Evolutionary conservation across 1,140 invertebrate species (phyloP), one percentile per base, ranked within the genome.

Genomic region (Acromyrmex heyeri): DNA sequence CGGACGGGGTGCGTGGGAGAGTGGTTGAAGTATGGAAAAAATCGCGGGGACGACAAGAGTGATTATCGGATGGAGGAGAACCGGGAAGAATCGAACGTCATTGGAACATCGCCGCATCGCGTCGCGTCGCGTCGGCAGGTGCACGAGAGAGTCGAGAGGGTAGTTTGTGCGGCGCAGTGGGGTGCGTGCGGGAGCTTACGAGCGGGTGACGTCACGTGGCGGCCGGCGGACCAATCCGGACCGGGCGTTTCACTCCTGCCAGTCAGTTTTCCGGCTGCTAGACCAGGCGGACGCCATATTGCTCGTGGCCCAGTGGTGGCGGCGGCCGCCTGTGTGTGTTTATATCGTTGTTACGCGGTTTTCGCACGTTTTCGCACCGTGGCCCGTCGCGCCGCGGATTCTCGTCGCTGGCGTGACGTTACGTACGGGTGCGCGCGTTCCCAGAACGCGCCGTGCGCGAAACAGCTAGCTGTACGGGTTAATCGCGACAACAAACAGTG

Each of bases 201-300:
- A 30, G 30, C 30, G 30, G 6, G 87, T 89, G 90, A 77, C 78
- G 88, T 91, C 89, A 91, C 72, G 44, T 61, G 64, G 69, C 76
- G 70, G 64, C 12, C 82, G 65, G 92, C 93, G 92, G 92, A 93
- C 93, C 94, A 94, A 94, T 94, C 92, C 91, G 91, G 83, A 72
- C 48, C 76, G 86, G 27, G 59, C 64, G 24, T 30, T 30, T 30
- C 30, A 30, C 30, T 30, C 30, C 30, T 30, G 30, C 30, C 30
- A 30, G 30, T 30, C 30, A 30, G 30, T 30, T 30, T 30, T 30
- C 30, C 30, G 30, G 30, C 30, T 30, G 30, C 30, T 30, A 30
- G 30, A 30, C 30, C 30, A 30, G 30, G 30, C 30, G 30, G 30
- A 30, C 30, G 30, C 30, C 30, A 30, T 30, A 30, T 30, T 30